These are phyloP conservation scores for Chalcis sispes DNA, from an alignment of 2,888 invertebrate genomes.

Conservation along the genomic window DNA sequence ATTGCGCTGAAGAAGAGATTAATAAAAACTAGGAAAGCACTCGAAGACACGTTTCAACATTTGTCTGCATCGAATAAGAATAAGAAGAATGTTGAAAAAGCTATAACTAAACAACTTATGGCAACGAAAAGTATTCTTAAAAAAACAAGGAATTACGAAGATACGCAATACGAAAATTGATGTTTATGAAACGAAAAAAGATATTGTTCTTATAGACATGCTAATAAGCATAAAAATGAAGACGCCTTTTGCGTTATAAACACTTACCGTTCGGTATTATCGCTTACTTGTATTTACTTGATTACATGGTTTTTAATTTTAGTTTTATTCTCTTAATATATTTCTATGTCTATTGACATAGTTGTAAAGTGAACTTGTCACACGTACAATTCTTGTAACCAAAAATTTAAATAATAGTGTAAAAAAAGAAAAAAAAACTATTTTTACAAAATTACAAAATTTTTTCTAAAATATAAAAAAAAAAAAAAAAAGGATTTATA, in stretches of 20 bases:
- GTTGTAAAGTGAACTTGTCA: conserved; percentile 37
- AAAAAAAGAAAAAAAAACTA: conserved; percentile 58
- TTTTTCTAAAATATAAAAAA: conserved; percentile 49
- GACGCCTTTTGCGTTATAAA: conserved; percentile 36
- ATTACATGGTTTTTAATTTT: conserved; percentile 42
- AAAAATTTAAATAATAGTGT: conserved; percentile 48
- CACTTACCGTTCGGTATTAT: conserved; percentile 58
- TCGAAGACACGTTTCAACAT: conserved; percentile 87
- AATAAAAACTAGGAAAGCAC: conserved; percentile 83
- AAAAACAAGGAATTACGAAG: conserved; percentile 73
- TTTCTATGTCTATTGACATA: conserved; percentile 47
- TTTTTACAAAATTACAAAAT: conserved; percentile 64
- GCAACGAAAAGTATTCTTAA: conserved; percentile 73
- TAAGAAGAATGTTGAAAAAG: conserved; percentile 89
- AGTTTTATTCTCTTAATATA: conserved; percentile 26
- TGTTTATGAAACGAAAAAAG: conserved; percentile 9
- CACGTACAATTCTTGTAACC: conserved; percentile 35
- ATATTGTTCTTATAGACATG: conserved; percentile 15
- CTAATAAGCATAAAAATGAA: conserved; percentile 31
- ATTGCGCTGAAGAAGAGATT: conserved; percentile 83
- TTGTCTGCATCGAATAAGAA: conserved; percentile 86
- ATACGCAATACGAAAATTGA: conserved; percentile 69
- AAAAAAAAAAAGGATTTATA: conserved; percentile 42
- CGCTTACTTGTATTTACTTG: conserved; percentile 49
- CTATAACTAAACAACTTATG: conserved; percentile 78